Percentiles rank a stretch among this genome's conserved stretches.
Evolutionary conservation across 2,797 vertebrate species (phyloP).

Genomic region (Sebastes taczanowskii): DNA sequence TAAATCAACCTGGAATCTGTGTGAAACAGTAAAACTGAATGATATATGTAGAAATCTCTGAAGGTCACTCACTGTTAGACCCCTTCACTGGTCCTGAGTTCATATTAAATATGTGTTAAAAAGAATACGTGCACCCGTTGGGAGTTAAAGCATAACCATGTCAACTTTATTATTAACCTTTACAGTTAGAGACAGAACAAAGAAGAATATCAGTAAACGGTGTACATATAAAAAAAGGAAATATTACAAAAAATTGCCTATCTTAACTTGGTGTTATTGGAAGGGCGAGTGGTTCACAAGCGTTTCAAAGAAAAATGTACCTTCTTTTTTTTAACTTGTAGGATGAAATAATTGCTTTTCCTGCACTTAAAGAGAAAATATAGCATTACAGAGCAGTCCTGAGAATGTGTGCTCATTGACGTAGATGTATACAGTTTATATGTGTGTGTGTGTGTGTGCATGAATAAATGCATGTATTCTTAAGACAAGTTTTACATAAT

Average conservation of each 20-base stretch:
- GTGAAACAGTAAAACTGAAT: too few relatives aligned
- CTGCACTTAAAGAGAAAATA: conserved; percentile 15
- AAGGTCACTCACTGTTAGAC: too few relatives aligned
- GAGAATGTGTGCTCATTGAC: conserved; percentile 49
- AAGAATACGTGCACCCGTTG: not conserved
- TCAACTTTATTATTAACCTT: conserved; percentile 84
- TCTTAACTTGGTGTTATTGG: conserved; percentile 38
- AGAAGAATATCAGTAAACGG: conserved; percentile 71
- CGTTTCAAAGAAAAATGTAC: not conserved
- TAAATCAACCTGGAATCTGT: too few relatives aligned
- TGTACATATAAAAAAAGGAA: conserved; percentile 67
- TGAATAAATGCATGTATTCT: conserved; percentile 6
- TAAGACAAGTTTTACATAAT: conserved; percentile 21
- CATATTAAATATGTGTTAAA: not conserved
- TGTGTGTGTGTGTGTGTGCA: not conserved
- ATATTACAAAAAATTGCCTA: conserved; percentile 53
- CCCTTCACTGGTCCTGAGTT: too few relatives aligned
- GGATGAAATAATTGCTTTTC: conserved; percentile 15
- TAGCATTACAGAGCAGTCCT: conserved; percentile 44
- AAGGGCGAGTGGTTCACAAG: conserved; percentile 30
- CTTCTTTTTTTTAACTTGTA: not conserved
- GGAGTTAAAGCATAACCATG: conserved; percentile 52
- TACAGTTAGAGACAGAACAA: conserved; percentile 81
- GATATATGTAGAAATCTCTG: too few relatives aligned
- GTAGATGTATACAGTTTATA: conserved; percentile 11